Base-by-base conservation (phyloP, 2,888 invertebrate species). In the Therioaphis trifolii region DNA sequence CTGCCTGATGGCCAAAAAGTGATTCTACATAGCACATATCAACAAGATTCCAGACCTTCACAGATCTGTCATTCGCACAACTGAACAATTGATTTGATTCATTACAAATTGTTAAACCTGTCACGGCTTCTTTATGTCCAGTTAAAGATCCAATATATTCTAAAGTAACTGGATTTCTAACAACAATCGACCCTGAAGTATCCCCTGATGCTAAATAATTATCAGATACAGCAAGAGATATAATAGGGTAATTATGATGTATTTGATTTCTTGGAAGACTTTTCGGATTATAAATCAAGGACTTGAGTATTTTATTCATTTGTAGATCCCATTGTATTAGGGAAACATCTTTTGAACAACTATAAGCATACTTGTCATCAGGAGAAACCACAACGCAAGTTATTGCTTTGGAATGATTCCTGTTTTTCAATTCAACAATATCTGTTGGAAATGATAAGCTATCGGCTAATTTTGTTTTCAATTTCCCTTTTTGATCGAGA, bases 11-110 rank as follows among this genome's bases (percentile, higher is more conserved):
- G 4, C 99, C 99, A 90, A 95, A 94, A 91, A 98, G 90, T 78
- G 96, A 96, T 90, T 99, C 98, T 14, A 98, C 94, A 89, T 97
- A 98, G 2, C 95, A 94, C 95, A 97, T 95, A 89, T 99, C 98
- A 90, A 96, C 96, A 80, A 98, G 90, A 86, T 95, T 96, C 99
- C 99, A 99, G 84, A 97, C 93, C 91, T 97, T 96, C 0, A 98
- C 94, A 21, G 94, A 92, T 86, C 93, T 91, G 88, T 95, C 95
- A 88, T 87, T 84, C 14, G 87, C 87, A 69, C 86, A 85, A 85
- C 87, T 95, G 94, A 88, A 98, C 85, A 99, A 90, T 78, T 94
- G 94, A 89, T 96, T 96, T 4, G 95, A 93, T 86, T 94, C 93
- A 88, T 92, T 93, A 87, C 96, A 93, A 89, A 99, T 97, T 18